phyloP scores from a whole-genome alignment of 2,888 invertebrate genomes.

The Parelbella ahira region DNA sequence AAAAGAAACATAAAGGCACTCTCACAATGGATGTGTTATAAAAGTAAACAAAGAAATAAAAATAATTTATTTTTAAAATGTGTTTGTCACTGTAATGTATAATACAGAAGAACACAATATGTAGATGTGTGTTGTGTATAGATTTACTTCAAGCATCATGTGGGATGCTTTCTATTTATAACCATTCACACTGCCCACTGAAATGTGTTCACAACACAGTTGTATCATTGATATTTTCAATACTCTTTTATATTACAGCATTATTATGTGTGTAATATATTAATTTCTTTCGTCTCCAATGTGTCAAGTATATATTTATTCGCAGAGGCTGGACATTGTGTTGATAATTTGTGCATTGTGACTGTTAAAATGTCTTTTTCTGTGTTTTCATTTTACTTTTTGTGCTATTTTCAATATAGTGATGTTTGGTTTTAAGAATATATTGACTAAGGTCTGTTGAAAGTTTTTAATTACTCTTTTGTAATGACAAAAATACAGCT shows the following conservation, averaged over 20 bases:
- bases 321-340: conserved; percentile 13
- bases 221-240: conserved; percentile 24
- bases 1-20: too few relatives aligned
- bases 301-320: too few relatives aligned
- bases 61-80: neutral
- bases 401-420: conserved; percentile 36
- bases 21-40: too few relatives aligned
- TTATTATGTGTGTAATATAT: conserved; percentile 14
- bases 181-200: conserved; percentile 46
- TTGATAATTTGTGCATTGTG: conserved; percentile 34
- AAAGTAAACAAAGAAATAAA: too few relatives aligned
- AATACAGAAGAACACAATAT: conserved; percentile 7
- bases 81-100: conserved; percentile 24
- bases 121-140: conserved; percentile 25
- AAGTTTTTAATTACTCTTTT: neutral
- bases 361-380: conserved; percentile 41
- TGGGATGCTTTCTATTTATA: conserved; percentile 71
- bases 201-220: conserved; percentile 29
- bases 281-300: conserved; percentile 13
- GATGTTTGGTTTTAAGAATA: conserved; percentile 57
- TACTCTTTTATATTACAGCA: conserved; percentile 6
- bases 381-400: conserved; percentile 33
- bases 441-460: conserved; percentile 50
- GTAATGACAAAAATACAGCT: too few relatives aligned
- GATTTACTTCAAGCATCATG: conserved; percentile 52